Evolutionary conservation across 2,888 invertebrate species (phyloP), one percentile per base, ranked within the genome.

Genomic region (Phyllotreta cruciferae): DNA sequence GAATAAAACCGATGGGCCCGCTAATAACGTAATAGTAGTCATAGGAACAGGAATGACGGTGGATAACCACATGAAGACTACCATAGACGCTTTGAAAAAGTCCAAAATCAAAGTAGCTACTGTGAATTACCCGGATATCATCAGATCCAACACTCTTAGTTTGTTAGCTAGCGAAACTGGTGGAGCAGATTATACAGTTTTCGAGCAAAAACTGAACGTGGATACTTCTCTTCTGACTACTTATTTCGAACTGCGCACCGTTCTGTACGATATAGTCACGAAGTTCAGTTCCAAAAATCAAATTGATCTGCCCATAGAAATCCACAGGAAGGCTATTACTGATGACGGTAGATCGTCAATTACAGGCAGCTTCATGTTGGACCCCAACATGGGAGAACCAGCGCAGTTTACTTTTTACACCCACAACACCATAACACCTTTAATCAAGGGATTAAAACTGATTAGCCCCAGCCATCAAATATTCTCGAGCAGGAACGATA

Each of bases 31-130:
- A 3, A 82, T 87, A 44, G 79, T 87, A 0, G 74, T 86, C 1
- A 82, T 87, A 39, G 85, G 85, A 0, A 84, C 86, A 2, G 86
- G 86, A 8, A 84, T 85, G 78, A 79, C 80, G 42, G 73, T 79
- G 6, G 80, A 78, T 35, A 75, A 78, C 4, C 81, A 84, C 65
- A 69, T 82, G 41, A 75, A 78, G n/a, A 76, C 80, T 47, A 72
- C 83, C 1, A 71, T 81, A 13, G 80, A 80, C n/a, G 80, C 83
- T 56, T 78, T 83, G 0, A 78, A 77, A 37, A 77, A 78, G 36
- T 76, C 81, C 24, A 81, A 82, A 66, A 82, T 85, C 3, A 80
- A 81, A 64, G 80, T 86, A 11, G 83, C 84, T 0, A 84, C 85
- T 0, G 82, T 87, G 50, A 86, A 85, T 67, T 86, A 85, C 73